Evolutionary conservation across 2,888 invertebrate genomes (phyloP), one percentile per base, ranked within the genome.

Genomic region (Cephonodes hylas): DNA sequence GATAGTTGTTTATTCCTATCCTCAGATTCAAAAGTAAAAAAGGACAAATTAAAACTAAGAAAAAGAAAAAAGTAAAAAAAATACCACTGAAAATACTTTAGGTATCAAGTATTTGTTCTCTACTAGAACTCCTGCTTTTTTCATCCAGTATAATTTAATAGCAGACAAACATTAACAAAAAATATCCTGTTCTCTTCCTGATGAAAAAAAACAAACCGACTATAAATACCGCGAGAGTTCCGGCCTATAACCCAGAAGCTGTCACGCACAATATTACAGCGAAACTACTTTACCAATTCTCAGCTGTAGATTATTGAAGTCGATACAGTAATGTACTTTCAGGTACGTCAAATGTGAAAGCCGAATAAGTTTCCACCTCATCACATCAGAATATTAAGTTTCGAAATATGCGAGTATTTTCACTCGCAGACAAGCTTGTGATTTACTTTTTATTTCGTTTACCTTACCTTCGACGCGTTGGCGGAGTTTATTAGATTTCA

Each of bases 311-410:
- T 86, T 83, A 84, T 84, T 84, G 82, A 79, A 79, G 77, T 75
- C 72, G 84, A 88, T 86, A 85, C 76, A 75, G 71, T 68, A 48
- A 62, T 60, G 45, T 66, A 64, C 48, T 83, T 85, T 84, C 81
- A 81, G 80, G 80, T 66, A 74, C 76, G 74, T 79, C 81, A 80
- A 81, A 82, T 80, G 77, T 83, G 81, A 85, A 79, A 80, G 64
- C 71, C 74, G 80, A 77, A 86, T 82, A 79, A 83, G 81, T 84
- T 84, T 81, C 69, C 72, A 79, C 83, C 81, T 81, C 74, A 77
- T 77, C 75, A 74, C 73, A 82, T 83, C 75, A 71, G 76, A 83
- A 83, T 73, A 70, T 83, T 72, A 77, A 68, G 72, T 71, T 69
- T 71, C 64, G 65, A 66, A 64, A 53, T 48, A 46, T 61, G 42